A percentile compares a stretch with the other conserved stretches of the same genome.
Conservation (phyloP, 2,113 vertebrate species). For the Rhynchomys soricoides region DNA sequence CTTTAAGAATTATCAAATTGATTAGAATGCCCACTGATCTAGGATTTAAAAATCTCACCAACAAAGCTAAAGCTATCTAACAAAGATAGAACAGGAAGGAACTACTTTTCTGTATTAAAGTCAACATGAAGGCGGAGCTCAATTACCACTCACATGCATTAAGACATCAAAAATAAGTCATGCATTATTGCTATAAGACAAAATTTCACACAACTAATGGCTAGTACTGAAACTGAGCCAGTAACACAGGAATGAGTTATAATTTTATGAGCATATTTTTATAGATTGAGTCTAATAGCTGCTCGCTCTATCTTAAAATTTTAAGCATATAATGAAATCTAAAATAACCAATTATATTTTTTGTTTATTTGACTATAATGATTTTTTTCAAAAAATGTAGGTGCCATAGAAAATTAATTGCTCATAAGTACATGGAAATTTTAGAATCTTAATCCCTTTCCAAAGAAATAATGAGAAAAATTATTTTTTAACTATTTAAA, state of each 20-base stretch:
- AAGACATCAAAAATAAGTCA: conserved; percentile 27
- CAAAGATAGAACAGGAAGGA: conserved; percentile 7
- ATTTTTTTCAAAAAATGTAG: background rate
- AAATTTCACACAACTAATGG: conserved; percentile 17
- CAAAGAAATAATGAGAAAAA: background rate
- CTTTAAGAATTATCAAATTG: conserved; percentile 30
- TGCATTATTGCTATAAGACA: background rate
- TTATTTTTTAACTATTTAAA: background rate
- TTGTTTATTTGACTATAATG: background rate
- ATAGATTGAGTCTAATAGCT: background rate
- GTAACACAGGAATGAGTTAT: conserved; percentile 10
- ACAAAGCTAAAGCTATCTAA: background rate
- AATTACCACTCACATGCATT: conserved; percentile 26
- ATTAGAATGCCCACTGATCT: background rate
- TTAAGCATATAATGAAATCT: conserved; percentile 27
- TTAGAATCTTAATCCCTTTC: background rate
- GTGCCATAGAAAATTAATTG: background rate
- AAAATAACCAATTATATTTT: conserved; percentile 13
- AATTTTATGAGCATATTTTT: conserved; percentile 24
- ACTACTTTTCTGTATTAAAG: conserved; percentile 42
- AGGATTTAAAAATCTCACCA: background rate
- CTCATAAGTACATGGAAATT: background rate
- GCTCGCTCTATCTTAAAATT: background rate
- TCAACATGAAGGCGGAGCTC: conserved; percentile 17
- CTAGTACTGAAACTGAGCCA: background rate